A percentile compares a stretch with the other conserved stretches of the same genome.
phyloP scores from a whole-genome alignment of 1,140 invertebrate species.

The Bombus balteatus region DNA sequence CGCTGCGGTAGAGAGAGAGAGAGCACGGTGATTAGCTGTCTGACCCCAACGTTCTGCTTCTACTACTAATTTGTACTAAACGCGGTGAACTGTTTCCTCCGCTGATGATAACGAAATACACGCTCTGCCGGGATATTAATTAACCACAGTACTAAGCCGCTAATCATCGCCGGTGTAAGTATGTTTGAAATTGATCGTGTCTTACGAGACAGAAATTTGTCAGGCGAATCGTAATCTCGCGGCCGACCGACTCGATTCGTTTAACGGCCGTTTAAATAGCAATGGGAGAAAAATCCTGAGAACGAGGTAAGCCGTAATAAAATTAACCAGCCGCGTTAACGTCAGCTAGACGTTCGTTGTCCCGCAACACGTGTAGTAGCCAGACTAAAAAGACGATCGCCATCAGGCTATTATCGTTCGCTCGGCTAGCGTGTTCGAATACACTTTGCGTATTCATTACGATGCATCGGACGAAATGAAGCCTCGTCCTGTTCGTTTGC shows the following conservation, averaged over 20 bases:
- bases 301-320: slow-evolving; percentile 2
- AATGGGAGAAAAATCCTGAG: background rate
- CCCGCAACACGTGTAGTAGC: slow-evolving; percentile 39
- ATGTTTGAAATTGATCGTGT: background rate
- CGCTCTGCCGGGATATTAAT: background rate
- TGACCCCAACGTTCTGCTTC: background rate
- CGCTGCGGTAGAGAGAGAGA: background rate
- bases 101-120: slow-evolving; percentile 18
- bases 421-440: slow-evolving; percentile 70
- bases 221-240: slow-evolving; percentile 4
- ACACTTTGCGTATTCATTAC: slow-evolving; percentile 74
- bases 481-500: slow-evolving; percentile 75
- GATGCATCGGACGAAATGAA: slow-evolving; percentile 76
- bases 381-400: slow-evolving; percentile 27
- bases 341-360: slow-evolving; percentile 6
- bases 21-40: background rate
- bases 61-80: slow-evolving; percentile 11
- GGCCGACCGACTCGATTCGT: background rate
- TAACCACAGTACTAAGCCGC: background rate
- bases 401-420: slow-evolving; percentile 41
- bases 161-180: background rate
- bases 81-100: background rate
- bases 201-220: slow-evolving; percentile 16
- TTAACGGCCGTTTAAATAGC: background rate
- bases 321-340: slow-evolving; percentile 7